These are phyloP conservation scores for Megamerina dolium DNA, from an alignment of 2,888 invertebrate genomes.

Conservation along the genomic window DNA sequence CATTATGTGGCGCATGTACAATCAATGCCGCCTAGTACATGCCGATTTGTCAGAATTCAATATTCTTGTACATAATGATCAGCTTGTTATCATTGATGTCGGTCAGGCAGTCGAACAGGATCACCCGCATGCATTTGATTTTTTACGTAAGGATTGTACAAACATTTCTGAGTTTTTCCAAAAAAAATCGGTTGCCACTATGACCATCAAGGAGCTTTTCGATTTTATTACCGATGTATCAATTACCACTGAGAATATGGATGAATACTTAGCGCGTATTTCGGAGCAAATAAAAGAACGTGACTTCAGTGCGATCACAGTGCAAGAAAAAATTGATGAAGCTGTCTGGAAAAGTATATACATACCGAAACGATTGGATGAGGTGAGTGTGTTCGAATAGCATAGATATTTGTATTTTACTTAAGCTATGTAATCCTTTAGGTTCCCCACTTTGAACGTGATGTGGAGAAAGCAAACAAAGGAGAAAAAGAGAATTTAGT, in stretches of 20 bases:
- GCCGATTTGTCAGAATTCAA: slow-evolving; percentile 98
- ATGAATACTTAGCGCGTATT: slow-evolving; percentile 68
- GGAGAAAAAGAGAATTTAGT: slow-evolving; percentile 68
- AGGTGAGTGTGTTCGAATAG: slow-evolving; percentile 60
- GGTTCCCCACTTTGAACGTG: slow-evolving; percentile 79
- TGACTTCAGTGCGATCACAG: slow-evolving; percentile 60
- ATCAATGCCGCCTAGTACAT: slow-evolving; percentile 90
- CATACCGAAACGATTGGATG: slow-evolving; percentile 87
- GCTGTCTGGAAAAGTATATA: slow-evolving; percentile 90
- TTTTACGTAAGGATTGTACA: slow-evolving; percentile 89
- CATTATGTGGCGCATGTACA: slow-evolving; percentile 91
- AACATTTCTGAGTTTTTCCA: slow-evolving; percentile 89
- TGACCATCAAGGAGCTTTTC: slow-evolving; percentile 87
- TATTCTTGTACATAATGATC: slow-evolving; percentile 75
- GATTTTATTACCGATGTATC: slow-evolving; percentile 92
- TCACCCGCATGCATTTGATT: slow-evolving; percentile 91
- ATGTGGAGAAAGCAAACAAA: slow-evolving; percentile 72
- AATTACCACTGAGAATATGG: slow-evolving; percentile 72
- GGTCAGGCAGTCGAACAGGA: slow-evolving; percentile 98
- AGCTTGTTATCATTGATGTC: slow-evolving; percentile 91
- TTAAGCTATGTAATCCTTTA: slow-evolving; percentile 37
- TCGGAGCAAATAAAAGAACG: slow-evolving; percentile 62
- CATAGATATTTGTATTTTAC: background rate
- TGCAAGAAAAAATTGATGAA: slow-evolving; percentile 75
- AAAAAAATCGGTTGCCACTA: slow-evolving; percentile 82